Evolutionary conservation across 2,113 vertebrate genomes (phyloP), one percentile per base, ranked within the genome.

Genomic region (Platycercus adscitus): DNA sequence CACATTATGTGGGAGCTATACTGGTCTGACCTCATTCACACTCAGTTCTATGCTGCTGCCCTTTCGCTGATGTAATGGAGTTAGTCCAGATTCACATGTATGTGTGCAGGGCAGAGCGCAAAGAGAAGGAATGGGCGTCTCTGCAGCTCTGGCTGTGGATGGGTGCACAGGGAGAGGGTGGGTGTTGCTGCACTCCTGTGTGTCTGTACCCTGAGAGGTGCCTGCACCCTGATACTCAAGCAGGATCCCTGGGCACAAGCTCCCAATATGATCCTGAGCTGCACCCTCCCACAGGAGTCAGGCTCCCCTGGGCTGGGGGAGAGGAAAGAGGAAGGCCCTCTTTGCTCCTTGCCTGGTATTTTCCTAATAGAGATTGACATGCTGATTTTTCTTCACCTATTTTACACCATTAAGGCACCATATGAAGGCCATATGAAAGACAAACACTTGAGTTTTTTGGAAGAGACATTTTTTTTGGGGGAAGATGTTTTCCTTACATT

Each of bases 111-210:
- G n/a, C 44, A 70, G 63, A 73, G 43, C 43, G 39, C 9, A 44
- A 50, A 76, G 55, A 41, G 9, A 43, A 58, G 16, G 66, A 65
- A 81, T 1, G 20, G 11, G 17, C 15, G 18, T 41, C 25, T 53
- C 20, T 0, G 35, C 35, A 77, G 8, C 35, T 53, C 33, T 82
- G 63, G 15, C 41, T 41, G 14, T 47, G 41, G 63, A 23, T 63
- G 28, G 25, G 9, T 26, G 10, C 0, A 0, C 33, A 55, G 24
- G 16, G 18, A 89, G 8, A 18, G 6, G 21, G n/a, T 28, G 50
- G 12, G 18, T 49, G 23, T 23, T 83, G 29, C 47, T 73, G 24
- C 17, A 26, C 2, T 7, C 13, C 3, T 4, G 0, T 10, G 25
- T 49, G n/a, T 16, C 66, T 64, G 47, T 4, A 21, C 12, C 35